phyloP scores from a whole-genome alignment of 2,113 vertebrate genomes.

The Microcebus lehilahytsara region DNA sequence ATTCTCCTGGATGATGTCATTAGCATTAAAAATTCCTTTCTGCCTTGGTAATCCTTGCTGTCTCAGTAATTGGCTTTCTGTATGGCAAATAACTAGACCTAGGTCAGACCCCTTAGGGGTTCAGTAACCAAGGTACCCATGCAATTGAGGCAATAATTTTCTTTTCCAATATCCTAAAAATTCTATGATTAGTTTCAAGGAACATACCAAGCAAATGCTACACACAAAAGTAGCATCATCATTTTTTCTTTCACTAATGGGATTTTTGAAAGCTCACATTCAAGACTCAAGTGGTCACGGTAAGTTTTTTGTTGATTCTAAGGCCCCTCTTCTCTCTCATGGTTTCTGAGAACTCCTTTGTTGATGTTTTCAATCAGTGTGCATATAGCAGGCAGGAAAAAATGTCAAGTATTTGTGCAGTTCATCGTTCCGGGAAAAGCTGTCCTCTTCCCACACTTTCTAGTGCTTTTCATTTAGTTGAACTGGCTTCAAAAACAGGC shows the following conservation, averaged over 20 bases:
- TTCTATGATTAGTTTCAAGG: not conserved
- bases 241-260: not conserved
- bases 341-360: conserved; percentile 75
- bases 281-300: conserved; percentile 47
- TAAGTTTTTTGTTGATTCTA: conserved; percentile 71
- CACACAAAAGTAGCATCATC: not conserved
- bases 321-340: conserved; percentile 55
- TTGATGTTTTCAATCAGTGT: conserved; percentile 68
- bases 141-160: not conserved
- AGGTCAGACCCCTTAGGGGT: too few relatives aligned
- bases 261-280: conserved; percentile 54
- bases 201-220: conserved; percentile 12
- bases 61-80: too few relatives aligned
- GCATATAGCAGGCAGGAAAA: conserved; percentile 52
- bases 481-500: conserved; percentile 63
- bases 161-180: not conserved
- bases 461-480: conserved; percentile 60
- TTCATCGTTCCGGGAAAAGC: conserved; percentile 74
- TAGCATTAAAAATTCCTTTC: too few relatives aligned
- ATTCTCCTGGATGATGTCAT: too few relatives aligned
- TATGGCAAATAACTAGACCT: too few relatives aligned
- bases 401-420: conserved; percentile 72
- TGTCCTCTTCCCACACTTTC: conserved; percentile 28
- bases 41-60: too few relatives aligned
- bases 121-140: not conserved